These are phyloP conservation scores for Charadrius vociferus DNA, from an alignment of 2,113 vertebrate genomes.

Conservation along the genomic window DNA sequence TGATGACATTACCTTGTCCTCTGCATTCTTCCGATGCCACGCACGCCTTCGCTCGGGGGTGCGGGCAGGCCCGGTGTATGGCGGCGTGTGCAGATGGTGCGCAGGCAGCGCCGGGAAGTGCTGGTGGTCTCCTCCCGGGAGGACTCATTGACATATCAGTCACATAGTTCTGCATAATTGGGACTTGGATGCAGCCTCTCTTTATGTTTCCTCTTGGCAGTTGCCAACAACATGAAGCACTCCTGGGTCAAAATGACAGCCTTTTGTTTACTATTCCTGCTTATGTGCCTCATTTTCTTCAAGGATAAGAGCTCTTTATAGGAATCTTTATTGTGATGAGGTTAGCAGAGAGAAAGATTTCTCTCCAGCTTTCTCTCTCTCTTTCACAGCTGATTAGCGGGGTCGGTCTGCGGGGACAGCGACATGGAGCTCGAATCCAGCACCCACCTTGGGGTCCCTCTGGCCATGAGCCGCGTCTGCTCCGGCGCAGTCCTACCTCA, in stretches of 20 bases:
- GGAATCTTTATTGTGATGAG: slow-evolving; percentile 64
- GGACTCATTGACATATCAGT: slow-evolving; percentile 56
- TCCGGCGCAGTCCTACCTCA: background rate
- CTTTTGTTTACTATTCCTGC: slow-evolving; percentile 68
- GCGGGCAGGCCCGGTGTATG: background rate
- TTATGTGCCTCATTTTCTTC: slow-evolving; percentile 65
- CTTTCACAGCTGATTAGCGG: slow-evolving; percentile 56
- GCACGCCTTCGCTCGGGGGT: slow-evolving; percentile 26
- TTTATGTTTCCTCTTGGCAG: slow-evolving; percentile 63
- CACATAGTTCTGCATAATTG: slow-evolving; percentile 57
- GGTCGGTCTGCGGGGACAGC: background rate
- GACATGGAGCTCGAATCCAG: background rate
- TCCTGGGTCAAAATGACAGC: slow-evolving; percentile 62
- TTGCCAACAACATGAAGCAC: slow-evolving; percentile 62
- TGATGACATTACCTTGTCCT: slow-evolving; percentile 75
- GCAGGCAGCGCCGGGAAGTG: background rate
- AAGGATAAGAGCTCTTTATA: slow-evolving; percentile 69
- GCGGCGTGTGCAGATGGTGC: background rate
- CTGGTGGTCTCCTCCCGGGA: slow-evolving; percentile 72
- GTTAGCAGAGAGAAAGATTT: slow-evolving; percentile 52
- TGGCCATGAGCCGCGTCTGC: accelerated
- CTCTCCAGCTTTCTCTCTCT: slow-evolving; percentile 51
- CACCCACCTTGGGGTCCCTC: background rate
- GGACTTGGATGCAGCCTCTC: slow-evolving; percentile 62
- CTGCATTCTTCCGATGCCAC: slow-evolving; percentile 54